These are phyloP conservation scores for Aulostomus chinensis DNA, from an alignment of 2,797 vertebrate species.

Conservation along the genomic window DNA sequence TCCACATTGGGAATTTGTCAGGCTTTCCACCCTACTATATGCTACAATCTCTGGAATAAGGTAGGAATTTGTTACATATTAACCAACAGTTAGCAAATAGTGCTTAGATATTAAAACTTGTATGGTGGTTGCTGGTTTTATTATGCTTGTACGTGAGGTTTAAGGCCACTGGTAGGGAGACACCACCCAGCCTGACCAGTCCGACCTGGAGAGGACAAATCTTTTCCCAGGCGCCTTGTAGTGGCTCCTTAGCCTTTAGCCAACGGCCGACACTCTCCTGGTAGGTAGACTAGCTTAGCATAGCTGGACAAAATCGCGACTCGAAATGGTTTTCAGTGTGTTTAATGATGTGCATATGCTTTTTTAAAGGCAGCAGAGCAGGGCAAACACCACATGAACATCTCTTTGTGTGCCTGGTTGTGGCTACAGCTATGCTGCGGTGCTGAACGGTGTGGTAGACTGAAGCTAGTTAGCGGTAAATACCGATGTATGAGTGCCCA, in stretches of 20 bases:
- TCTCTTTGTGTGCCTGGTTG: conserved; percentile 63
- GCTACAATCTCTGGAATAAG: conserved; percentile 8
- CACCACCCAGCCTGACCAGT: conserved; percentile 69
- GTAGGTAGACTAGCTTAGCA: conserved; percentile 63
- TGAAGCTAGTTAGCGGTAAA: conserved; percentile 70
- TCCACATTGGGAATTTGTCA: conserved; percentile 25
- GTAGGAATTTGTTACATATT: conserved; percentile 19
- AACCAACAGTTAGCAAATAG: conserved; percentile 29
- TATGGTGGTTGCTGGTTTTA: conserved; percentile 4
- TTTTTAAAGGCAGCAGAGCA: conserved; percentile 21
- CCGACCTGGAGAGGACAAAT: conserved; percentile 66
- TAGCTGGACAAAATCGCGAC: conserved; percentile 48
- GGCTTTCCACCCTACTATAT: conserved; percentile 26
- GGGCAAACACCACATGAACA: conserved; percentile 24
- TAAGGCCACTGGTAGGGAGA: conserved; percentile 56
- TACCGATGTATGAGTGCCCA: conserved; percentile 78
- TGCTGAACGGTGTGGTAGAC: conserved; percentile 44
- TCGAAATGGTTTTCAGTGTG: conserved; percentile 10
- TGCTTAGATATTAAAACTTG: conserved; percentile 3
- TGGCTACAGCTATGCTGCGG: conserved; percentile 56
- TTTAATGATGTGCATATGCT: conserved; percentile 21
- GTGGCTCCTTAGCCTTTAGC: conserved; percentile 77
- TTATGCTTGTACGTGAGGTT: conserved; percentile 22
- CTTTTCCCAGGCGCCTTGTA: conserved; percentile 72
- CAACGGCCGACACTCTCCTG: conserved; percentile 66